These are phyloP conservation scores for Ganaspis sp. DNA, from an alignment of 1,140 invertebrate genomes.

Conservation along the genomic window DNA sequence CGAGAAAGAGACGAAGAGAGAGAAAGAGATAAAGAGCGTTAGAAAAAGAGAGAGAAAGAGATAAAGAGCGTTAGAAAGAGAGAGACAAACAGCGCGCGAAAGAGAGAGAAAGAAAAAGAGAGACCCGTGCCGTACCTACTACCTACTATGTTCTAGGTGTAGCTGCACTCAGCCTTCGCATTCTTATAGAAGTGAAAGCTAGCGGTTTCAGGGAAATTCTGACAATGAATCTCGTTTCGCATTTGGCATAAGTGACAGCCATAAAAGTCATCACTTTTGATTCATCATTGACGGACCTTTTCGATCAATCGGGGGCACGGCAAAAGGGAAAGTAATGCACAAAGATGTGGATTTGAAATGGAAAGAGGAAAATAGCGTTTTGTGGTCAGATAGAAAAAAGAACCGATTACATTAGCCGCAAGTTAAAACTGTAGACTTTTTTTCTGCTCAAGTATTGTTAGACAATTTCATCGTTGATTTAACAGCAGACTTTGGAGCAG, in stretches of 20 bases:
- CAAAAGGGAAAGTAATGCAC: conserved; percentile 24
- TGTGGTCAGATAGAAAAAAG: neutral
- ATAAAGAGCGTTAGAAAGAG: conserved; percentile 49
- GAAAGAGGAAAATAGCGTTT: neutral
- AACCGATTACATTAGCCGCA: neutral
- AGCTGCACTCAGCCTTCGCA: conserved; percentile 70
- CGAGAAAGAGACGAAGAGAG: too few species aligned
- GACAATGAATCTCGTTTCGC: conserved; percentile 53
- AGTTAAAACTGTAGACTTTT: neutral
- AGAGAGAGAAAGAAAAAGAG: neutral
- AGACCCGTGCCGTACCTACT: conserved; percentile 38
- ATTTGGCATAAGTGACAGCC: conserved; percentile 1
- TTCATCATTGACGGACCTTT: neutral
- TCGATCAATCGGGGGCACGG: neutral
- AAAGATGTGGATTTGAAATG: neutral
- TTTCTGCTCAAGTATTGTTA: neutral
- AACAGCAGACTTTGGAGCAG: neutral
- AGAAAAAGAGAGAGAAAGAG: conserved; percentile 48
- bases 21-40: conserved; percentile 48
- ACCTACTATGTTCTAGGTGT: conserved; percentile 49
- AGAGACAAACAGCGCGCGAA: too few species aligned
- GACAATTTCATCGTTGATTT: conserved; percentile 17
- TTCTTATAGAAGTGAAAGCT: conserved; percentile 73
- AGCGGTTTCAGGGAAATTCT: conserved; percentile 72
- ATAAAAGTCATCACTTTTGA: conserved; percentile 3